phyloP scores from a whole-genome alignment of 2,888 invertebrate species.

The Folsomia manolachei region DNA sequence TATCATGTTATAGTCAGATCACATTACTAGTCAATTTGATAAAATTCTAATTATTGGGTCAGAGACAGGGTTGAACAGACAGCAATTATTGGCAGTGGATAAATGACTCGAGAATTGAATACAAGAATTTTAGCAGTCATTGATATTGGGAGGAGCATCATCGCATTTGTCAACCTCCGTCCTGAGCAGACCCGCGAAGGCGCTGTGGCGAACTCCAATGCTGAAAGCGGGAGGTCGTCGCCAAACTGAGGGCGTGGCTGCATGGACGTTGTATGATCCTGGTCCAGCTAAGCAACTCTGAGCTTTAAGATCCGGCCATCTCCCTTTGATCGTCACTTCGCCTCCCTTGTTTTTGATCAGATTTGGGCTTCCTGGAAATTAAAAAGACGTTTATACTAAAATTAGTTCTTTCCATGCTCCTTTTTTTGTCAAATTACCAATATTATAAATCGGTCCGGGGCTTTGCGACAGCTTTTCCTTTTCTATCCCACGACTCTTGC shows the following conservation, averaged over 20 bases:
- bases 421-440: constrained; percentile 15
- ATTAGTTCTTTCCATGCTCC: not conserved
- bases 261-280: constrained; percentile 37
- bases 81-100: too few relatives aligned
- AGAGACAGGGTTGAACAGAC: not conserved
- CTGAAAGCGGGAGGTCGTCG: constrained; percentile 61
- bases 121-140: constrained; percentile 11
- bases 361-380: constrained; percentile 34
- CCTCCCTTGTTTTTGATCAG: constrained; percentile 35
- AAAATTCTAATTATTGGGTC: not conserved
- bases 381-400: not conserved
- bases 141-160: constrained; percentile 17
- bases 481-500: constrained; percentile 21
- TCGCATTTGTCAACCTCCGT: constrained; percentile 43
- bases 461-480: constrained; percentile 27
- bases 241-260: constrained; percentile 24
- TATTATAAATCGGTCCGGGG: constrained; percentile 46
- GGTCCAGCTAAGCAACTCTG: constrained; percentile 38
- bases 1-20: too few relatives aligned
- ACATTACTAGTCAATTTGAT: not conserved
- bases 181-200: constrained; percentile 41
- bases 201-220: constrained; percentile 57
- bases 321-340: constrained; percentile 39
- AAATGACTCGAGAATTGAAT: too few relatives aligned
- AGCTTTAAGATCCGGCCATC: constrained; percentile 36